Base-by-base conservation (phyloP, 2,113 vertebrate species). In the Dendrocopos noguchii region DNA sequence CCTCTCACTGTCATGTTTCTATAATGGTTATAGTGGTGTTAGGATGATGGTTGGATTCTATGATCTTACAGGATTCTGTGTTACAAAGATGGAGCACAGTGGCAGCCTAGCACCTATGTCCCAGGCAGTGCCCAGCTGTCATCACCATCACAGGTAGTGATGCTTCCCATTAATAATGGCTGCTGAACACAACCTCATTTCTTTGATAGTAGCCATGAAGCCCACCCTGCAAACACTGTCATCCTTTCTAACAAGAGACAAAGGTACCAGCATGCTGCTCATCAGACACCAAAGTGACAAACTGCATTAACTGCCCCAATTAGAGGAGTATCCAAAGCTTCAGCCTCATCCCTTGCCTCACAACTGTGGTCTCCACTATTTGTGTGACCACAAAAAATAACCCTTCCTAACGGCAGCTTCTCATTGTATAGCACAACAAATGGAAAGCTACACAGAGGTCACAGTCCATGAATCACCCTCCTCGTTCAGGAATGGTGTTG, bases 301-400 rank as follows among this genome's bases (percentile, higher is more conserved):
- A 44, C 21, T 7, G 29, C 29, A 20, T 36, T 27, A 56, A 70
- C 29, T 5, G 5, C 11, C 73, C n/a, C 47, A 10, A 22, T 15
- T 1, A 57, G 36, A 25, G 71, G 28, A 73, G 72, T 1, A 34
- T 67, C 22, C 15, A 4, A 31, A 19, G 64, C 64, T 72, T n/a
- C 70, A 6, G 31, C 29, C 72, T 86, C 67, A 33, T 33, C 72
- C 24, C 74, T 29, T 25, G n/a, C 1, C 52, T 56, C 55, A 1
- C 0, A 2, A 10, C 46, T 2, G 9, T 2, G 0, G 17, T 12
- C 59, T 34, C 77, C 3, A 5, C 56, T 12, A 19, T 39, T 59
- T 29, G 42, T 2, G 1, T 0, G 24, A 86, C 39, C 4, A 5
- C 12, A 47, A 80, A 46, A 67, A 91, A 68, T 3, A 67, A 25